These are phyloP conservation scores for Chloroclystis v-ata DNA, from an alignment of 2,888 invertebrate genomes.

Conservation along the genomic window DNA sequence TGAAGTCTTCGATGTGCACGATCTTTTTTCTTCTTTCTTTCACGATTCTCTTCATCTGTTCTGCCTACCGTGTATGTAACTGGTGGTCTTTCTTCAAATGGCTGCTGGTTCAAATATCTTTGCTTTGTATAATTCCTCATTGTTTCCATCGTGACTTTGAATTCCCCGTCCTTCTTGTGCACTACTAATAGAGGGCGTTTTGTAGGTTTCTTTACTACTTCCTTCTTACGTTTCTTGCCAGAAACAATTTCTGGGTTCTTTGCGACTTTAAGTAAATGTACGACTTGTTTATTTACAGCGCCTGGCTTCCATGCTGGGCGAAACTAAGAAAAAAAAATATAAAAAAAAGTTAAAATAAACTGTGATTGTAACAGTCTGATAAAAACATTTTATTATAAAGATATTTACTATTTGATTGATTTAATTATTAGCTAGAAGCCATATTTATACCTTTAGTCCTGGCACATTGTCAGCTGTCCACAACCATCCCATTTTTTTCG, in stretches of 20 bases:
- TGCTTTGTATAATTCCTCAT: conserved; percentile 58
- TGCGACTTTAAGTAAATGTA: conserved; percentile 57
- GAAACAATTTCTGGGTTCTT: conserved; percentile 54
- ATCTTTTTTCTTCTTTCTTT: conserved; percentile 56
- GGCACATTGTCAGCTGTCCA: conserved; percentile 66
- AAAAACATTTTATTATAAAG: too few species aligned
- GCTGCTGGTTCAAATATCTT: conserved; percentile 57
- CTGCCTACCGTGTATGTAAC: conserved; percentile 63
- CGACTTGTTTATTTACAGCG: conserved; percentile 61
- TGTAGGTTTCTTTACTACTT: conserved; percentile 48
- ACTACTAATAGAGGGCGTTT: conserved; percentile 62
- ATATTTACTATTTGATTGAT: too few species aligned
- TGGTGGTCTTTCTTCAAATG: conserved; percentile 65
- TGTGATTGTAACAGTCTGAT: too few species aligned
- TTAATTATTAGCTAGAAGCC: too few species aligned
- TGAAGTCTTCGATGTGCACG: conserved; percentile 58
- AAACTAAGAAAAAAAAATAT: conserved; percentile 54
- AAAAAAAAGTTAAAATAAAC: conserved; percentile 33
- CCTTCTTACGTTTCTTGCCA: conserved; percentile 54
- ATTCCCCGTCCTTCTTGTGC: conserved; percentile 66
- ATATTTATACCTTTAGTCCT: conserved; percentile 56
- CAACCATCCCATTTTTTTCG: conserved; percentile 72
- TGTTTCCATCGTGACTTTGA: conserved; percentile 66
- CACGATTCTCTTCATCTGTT: conserved; percentile 63
- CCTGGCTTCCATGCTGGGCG: conserved; percentile 70